Base-by-base conservation (phyloP, 1,140 invertebrate genomes). In the Trichoplusia ni region DNA sequence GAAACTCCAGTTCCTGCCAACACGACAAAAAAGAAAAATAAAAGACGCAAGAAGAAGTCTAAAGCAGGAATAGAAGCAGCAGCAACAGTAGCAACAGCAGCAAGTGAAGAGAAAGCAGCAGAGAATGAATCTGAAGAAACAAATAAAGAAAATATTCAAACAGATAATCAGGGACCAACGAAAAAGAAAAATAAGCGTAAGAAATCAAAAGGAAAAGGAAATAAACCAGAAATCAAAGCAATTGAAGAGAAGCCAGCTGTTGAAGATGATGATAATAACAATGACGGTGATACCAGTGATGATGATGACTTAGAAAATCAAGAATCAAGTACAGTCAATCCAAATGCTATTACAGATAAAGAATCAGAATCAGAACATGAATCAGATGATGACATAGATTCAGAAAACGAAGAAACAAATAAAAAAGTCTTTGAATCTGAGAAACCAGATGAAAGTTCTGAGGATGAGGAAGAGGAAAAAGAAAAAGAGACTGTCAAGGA, bases 341-440 rank as follows among this genome's bases (percentile, higher is more conserved):
- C 83, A 8, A 90, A 90, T 76, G 87, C 87, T 27, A 72, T 90
- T 13, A 88, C 85, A 14, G 67, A 79, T 25, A 65, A 85, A 74
- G 87, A 90, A 53, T 74, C 82, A 49, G 87, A 89, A 27, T 89
- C 86, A 0, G 87, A 90, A 69, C 87, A 90, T 74, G 87, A 86
- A 19, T 90, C 87, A 2, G 87, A 89, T 66, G 54, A 90, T 73
- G 86, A 90, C 37, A 84, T 89, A 27, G 73, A 83, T 40, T 88
- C 84, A 13, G 86, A 90, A 51, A 83, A 81, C 76, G 86, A 88
- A 23, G 71, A 86, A 53, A 75, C 64, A 4, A 86, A 86, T 49
- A 82, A 86, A 67, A 71, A 82, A 64, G 73, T 81, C 4, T 42
- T 87, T 29, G 71, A 82, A 16, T 69, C 67, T 4, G 77, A 59